A percentile compares a stretch with the other conserved stretches of the same genome.
phyloP scores from a whole-genome alignment of 1,140 invertebrate genomes.

The Drosophila setifemur region DNA sequence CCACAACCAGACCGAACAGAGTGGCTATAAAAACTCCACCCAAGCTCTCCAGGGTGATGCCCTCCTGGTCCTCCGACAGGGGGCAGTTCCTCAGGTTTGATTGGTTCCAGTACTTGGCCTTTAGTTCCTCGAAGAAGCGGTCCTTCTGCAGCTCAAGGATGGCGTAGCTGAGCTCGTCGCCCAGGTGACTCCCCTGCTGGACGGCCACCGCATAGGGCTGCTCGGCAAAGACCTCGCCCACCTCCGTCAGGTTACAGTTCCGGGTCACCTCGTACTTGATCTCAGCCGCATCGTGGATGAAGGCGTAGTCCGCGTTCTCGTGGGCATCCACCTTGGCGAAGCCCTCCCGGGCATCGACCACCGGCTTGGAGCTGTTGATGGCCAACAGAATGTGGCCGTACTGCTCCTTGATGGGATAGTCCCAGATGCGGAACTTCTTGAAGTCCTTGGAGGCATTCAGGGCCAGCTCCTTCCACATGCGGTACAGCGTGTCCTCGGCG shows the following conservation, averaged over 20 bases:
- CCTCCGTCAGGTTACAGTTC: constrained; percentile 93
- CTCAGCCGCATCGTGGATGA: constrained; percentile 94
- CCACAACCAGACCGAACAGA: constrained; percentile 90
- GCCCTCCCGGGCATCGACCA: constrained; percentile 87
- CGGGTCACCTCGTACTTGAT: constrained; percentile 92
- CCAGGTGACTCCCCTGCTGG: constrained; percentile 90
- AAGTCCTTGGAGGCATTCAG: constrained; percentile 88
- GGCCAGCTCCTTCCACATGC: constrained; percentile 94
- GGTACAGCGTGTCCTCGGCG: constrained; percentile 93
- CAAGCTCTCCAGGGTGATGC: constrained; percentile 93
- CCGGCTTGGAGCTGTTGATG: constrained; percentile 90
- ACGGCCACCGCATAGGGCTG: constrained; percentile 94
- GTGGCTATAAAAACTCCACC: constrained; percentile 95
- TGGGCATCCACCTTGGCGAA: constrained; percentile 90
- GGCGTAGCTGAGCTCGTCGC: constrained; percentile 89
- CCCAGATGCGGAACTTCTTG: constrained; percentile 90
- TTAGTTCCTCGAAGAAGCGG: constrained; percentile 90
- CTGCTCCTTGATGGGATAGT: constrained; percentile 95
- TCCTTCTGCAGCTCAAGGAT: constrained; percentile 93
- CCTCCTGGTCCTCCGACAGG: constrained; percentile 91
- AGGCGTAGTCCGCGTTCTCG: constrained; percentile 92
- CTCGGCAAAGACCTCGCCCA: constrained; percentile 94
- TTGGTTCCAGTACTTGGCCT: constrained; percentile 92
- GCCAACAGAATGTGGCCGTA: constrained; percentile 93
- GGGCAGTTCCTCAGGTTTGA: constrained; percentile 87